A percentile compares a stretch with the other conserved stretches of the same genome.
Evolutionary conservation across 2,888 invertebrate species (phyloP).

Genomic region (Acanthococcus lagerstroemiae): DNA sequence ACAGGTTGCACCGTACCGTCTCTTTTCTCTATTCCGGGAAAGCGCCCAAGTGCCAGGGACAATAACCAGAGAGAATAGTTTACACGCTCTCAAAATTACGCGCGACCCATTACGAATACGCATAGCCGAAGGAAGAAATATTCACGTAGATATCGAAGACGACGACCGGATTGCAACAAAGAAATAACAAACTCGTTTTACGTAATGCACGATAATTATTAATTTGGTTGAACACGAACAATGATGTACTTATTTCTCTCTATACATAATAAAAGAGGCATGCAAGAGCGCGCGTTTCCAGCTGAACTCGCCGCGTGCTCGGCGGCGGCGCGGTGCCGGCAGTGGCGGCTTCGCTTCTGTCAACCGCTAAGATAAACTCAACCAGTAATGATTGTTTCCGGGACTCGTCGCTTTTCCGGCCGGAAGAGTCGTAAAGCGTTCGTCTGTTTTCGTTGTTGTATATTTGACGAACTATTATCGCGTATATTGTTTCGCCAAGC

Average conservation of each 20-base stretch:
- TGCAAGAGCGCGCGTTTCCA: constrained; percentile 9
- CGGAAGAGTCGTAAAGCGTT: constrained; percentile 27
- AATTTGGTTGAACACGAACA: constrained; percentile 24
- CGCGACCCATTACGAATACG: too few species aligned
- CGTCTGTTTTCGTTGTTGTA: constrained; percentile 7
- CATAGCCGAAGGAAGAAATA: too few species aligned
- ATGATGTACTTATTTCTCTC: constrained; percentile 19
- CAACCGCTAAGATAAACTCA: constrained; percentile 27
- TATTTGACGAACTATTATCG: constrained; percentile 25
- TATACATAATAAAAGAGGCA: constrained; percentile 16
- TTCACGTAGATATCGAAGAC: too few species aligned
- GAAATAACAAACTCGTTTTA: constrained; percentile 22
- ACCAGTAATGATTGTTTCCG: constrained; percentile 26
- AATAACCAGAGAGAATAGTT: too few species aligned
- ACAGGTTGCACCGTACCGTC: too few species aligned
- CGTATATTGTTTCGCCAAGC: constrained; percentile 8
- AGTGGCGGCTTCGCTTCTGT: constrained; percentile 10
- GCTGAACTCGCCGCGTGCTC: constrained; percentile 8
- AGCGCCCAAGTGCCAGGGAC: too few species aligned
- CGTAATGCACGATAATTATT: constrained; percentile 20
- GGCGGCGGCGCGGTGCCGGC: neutral
- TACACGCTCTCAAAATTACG: too few species aligned
- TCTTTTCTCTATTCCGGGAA: too few species aligned
- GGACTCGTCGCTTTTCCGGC: constrained; percentile 29
- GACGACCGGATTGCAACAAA: constrained; percentile 10